Evolutionary conservation across 2,113 vertebrate species (phyloP).

Genomic region (Xiphophorus hellerii): DNA sequence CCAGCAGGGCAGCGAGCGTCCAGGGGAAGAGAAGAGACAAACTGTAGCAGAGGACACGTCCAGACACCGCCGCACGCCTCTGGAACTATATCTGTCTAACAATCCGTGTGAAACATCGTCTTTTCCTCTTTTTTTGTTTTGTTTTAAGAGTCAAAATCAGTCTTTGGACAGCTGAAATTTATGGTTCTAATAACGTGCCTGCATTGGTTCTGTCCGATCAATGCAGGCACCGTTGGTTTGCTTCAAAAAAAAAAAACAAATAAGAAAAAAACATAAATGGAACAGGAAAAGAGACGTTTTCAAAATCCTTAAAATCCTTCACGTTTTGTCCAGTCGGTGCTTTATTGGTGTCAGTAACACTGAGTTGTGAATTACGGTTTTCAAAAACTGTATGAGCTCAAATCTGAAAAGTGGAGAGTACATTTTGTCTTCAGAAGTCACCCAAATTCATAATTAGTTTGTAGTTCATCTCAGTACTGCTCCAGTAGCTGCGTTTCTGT

Average conservation of each 20-base stretch:
- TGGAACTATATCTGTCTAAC: constrained; percentile 8
- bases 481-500: no score
- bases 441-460: no score
- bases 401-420: background rate
- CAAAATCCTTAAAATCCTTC: no score
- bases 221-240: background rate
- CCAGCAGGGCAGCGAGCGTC: constrained; percentile 33
- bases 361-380: no score
- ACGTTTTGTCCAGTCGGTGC: no score
- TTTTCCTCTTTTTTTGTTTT: background rate
- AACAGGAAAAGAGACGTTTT: no score
- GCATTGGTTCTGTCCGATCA: background rate
- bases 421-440: background rate
- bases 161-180: background rate
- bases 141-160: background rate
- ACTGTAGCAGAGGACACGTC: constrained; percentile 8
- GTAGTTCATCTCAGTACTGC: background rate
- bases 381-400: background rate
- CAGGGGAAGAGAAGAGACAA: background rate
- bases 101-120: background rate
- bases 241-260: background rate
- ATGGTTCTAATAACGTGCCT: background rate
- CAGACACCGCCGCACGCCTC: background rate
- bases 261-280: no score
- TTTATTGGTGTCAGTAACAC: no score